Evolutionary conservation across 1,140 invertebrate genomes (phyloP), one percentile per base, ranked within the genome.

Genomic region (Melitaea cinxia): DNA sequence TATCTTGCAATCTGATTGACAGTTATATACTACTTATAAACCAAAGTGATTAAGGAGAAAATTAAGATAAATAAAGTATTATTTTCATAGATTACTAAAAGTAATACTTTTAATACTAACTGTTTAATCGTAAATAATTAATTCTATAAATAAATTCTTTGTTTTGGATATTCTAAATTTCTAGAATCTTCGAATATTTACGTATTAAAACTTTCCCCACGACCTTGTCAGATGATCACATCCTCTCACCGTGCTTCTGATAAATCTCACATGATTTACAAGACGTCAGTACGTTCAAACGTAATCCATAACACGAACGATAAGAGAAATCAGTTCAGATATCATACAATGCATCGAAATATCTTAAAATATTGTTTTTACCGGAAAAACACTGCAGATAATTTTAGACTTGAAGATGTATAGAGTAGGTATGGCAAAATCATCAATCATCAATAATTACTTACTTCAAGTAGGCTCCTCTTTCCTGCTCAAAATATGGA

Each of bases 211-310:
- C 45, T 54, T 58, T 62, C 33, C 52, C 57, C 15, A 9, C n/a
- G 39, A 47, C 54, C 56, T 58, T 47, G 49, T 28, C 7, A 12
- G 35, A 15, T 49, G 21, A 53, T 53, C 52, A 37, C 49, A 62
- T 26, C 59, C 52, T 59, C 19, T 55, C 33, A 6, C 33, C 30
- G 15, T 21, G n/a, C n/a, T 42, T 45, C 49, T 9, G 59, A 62
- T 68, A 68, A 68, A 68, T 61, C 53, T 53, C 54, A 58, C 45
- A 62, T 57, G 68, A 66, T 65, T 62, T 49, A 55, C 35, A 60
- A 52, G 24, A 28, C 57, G 45, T 58, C 56, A 61, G 30, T 45
- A 1, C 35, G 14, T 57, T 26, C 45, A 24, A 23, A 7, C 30
- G 26, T 57, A 50, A 50, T 24, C 54, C 24, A 26, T 52, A 47